Conservation (phyloP, 2,797 vertebrate genomes). For the Sebastes iracundus region DNA sequence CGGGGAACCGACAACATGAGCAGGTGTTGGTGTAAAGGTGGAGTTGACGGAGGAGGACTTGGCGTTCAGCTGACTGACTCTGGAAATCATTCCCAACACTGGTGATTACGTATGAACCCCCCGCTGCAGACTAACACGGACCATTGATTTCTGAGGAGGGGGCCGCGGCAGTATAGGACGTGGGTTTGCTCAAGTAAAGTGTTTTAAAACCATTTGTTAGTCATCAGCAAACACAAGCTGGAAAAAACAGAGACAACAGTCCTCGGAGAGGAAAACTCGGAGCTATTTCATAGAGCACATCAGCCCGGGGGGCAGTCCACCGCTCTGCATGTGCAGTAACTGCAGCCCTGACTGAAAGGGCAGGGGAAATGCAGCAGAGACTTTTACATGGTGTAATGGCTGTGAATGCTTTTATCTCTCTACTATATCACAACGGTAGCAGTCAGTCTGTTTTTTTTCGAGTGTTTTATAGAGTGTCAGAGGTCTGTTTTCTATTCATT, state of each 20-base stretch:
- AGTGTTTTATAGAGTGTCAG: slow-evolving; percentile 35
- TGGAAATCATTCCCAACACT: slow-evolving; percentile 19
- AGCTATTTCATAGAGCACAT: slow-evolving; percentile 49
- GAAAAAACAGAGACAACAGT: slow-evolving; percentile 1
- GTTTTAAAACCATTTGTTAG: slow-evolving; percentile 65
- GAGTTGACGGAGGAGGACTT: background rate
- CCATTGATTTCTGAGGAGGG: slow-evolving; percentile 43
- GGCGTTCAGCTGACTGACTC: slow-evolving; percentile 28
- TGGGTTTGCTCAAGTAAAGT: slow-evolving; percentile 48
- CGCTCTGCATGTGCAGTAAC: slow-evolving; percentile 21
- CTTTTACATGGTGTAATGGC: slow-evolving; percentile 59
- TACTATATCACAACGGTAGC: slow-evolving; percentile 57
- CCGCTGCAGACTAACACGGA: slow-evolving; percentile 47
- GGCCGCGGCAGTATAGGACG: background rate
- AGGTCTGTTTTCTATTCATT: slow-evolving; percentile 52
- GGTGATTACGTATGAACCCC: slow-evolving; percentile 17
- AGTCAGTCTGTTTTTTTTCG: slow-evolving; percentile 1
- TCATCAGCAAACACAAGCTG: slow-evolving; percentile 50
- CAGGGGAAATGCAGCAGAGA: slow-evolving; percentile 52
- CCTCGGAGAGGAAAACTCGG: slow-evolving; percentile 33
- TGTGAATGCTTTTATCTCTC: slow-evolving; percentile 59
- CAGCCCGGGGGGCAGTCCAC: slow-evolving; percentile 8
- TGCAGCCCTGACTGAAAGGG: slow-evolving; percentile 41
- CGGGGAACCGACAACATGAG: background rate
- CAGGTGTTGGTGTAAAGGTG: slow-evolving; percentile 7